Evolutionary conservation across 2,797 vertebrate species (phyloP).

Genomic region (Chiroxiphia lanceolata): DNA sequence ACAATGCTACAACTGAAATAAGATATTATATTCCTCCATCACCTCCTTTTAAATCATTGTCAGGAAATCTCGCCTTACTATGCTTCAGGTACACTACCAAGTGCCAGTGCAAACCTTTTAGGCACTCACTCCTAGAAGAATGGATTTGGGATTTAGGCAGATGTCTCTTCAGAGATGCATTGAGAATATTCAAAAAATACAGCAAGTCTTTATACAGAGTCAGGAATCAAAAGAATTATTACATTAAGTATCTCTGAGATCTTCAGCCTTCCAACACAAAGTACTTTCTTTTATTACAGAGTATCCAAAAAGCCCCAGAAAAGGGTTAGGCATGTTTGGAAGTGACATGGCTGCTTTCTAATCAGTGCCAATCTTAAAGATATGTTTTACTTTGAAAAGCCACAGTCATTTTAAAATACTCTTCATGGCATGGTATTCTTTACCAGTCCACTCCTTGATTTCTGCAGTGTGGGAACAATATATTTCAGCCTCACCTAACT

Average conservation of each 20-base stretch:
- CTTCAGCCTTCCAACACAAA: background rate
- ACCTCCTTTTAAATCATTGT: background rate
- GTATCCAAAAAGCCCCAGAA: background rate
- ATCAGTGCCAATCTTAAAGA: background rate
- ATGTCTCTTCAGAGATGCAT: background rate
- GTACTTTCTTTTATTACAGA: conserved; percentile 11
- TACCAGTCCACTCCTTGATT: background rate
- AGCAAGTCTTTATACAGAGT: background rate
- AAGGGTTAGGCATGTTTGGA: background rate
- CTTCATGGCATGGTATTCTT: background rate
- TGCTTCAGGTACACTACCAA: background rate
- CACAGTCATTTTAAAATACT: background rate
- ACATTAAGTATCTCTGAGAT: background rate
- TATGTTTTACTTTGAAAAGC: background rate
- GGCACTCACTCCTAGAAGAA: background rate
- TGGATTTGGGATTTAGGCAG: background rate
- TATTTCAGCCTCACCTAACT: background rate
- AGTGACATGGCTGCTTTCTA: conserved; percentile 7
- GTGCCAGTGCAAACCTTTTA: background rate
- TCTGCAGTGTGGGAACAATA: background rate
- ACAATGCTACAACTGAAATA: background rate
- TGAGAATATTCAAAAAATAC: background rate
- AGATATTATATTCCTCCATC: background rate
- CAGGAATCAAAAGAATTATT: background rate
- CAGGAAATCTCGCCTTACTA: background rate